These are phyloP conservation scores for Numida meleagris DNA, from an alignment of 2,113 vertebrate genomes.

Conservation along the genomic window DNA sequence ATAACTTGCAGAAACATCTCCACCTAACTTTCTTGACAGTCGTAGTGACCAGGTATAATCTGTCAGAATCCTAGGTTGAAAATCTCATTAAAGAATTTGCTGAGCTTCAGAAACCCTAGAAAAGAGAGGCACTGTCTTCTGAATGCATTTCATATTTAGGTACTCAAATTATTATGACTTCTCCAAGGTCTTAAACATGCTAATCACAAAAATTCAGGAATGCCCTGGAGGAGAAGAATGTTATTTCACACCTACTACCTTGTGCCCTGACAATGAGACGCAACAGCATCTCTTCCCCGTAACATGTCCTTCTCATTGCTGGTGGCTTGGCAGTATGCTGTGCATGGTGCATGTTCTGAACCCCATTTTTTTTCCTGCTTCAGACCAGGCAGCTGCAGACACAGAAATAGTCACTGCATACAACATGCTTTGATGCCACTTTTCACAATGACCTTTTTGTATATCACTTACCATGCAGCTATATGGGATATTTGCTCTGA, in stretches of 20 bases:
- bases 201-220: background rate
- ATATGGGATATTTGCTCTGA: background rate
- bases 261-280: background rate
- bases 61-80: background rate
- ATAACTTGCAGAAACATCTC: background rate
- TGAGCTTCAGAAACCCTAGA: background rate
- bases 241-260: background rate
- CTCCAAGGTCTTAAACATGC: background rate
- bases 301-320: background rate
- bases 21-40: background rate
- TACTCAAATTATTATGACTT: background rate
- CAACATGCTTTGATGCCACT: background rate
- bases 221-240: background rate
- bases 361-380: background rate
- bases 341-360: background rate
- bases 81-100: background rate
- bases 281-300: background rate
- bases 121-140: background rate
- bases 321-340: background rate
- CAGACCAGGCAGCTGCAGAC: background rate
- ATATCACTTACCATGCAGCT: fast-evolving
- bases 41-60: background rate
- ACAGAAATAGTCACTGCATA: background rate
- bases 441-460: background rate
- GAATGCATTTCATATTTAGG: background rate